Evolutionary conservation across 2,113 vertebrate genomes (phyloP), one percentile per base, ranked within the genome.

Genomic region (Brachionichthys hirsutus): DNA sequence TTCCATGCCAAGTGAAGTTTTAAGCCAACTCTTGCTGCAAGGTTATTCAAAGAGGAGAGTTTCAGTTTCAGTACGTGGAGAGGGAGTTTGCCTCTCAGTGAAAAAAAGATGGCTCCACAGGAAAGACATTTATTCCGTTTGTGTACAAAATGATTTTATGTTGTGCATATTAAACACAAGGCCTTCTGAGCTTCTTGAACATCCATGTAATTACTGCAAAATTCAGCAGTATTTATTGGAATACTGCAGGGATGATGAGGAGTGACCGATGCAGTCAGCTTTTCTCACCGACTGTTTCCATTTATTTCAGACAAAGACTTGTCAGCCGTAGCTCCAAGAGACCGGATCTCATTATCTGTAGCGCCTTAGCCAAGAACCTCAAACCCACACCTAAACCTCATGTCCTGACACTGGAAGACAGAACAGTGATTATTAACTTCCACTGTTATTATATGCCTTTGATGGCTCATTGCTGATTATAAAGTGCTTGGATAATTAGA

Each of bases 261-360:
- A 54, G 12, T 18, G 44, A 44, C 61, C 45, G 17, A 58, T 63
- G 47, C 36, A 40, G 44, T 47, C 41, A 12, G 38, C 54, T 68
- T 42, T 22, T n/a, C 51, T 78, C 19, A 62, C 56, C 70, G 79
- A 74, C 70, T 84, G 69, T 65, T 82, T 51, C 54, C 15, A 67
- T 82, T 84, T 72, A 45, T 72, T 78, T 44, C 36, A 43, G 57
- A 20, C 41, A 62, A 53, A 52, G 19, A 68, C 70, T 40, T 55
- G 60, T 80, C 67, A 77, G 61, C 42, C 22, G 35, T 16, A 70
- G 70, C 74, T 74, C 12, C 6, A 54, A 70, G 71, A 75, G 54
- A 77, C 67, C 53, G 59, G 56, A 73, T 81, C 51, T 87, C 84
- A 89, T 85, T 86, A 83, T 46, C 67, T 75, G 67, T 51, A 49